Conservation (phyloP, 1,140 invertebrate species). For the Hylaeus volcanicus region DNA sequence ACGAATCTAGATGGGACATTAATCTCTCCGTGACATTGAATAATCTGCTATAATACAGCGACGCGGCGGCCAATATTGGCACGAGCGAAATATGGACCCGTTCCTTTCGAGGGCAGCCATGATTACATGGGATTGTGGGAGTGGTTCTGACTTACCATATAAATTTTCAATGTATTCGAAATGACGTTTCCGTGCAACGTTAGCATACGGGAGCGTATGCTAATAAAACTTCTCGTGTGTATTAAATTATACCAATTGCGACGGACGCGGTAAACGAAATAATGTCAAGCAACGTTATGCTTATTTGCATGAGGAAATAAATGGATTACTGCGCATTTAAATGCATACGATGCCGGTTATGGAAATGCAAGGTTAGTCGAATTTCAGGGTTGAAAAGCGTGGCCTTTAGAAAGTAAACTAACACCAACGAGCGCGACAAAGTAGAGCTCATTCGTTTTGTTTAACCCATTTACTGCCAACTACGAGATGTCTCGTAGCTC, state of each 20-base stretch:
- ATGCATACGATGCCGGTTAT: not conserved
- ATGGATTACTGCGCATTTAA: not conserved
- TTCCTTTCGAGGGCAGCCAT: constrained; percentile 2
- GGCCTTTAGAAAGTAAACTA: no score
- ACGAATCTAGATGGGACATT: constrained; percentile 21
- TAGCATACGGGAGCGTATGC: not conserved
- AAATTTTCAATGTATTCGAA: not conserved
- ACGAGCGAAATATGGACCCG: constrained; percentile 21
- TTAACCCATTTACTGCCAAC: no score
- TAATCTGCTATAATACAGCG: constrained; percentile 31
- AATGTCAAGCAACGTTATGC: not conserved
- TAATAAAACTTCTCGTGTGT: not conserved
- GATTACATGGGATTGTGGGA: constrained; percentile 1
- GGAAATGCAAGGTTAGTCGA: no score
- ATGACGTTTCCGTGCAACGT: not conserved
- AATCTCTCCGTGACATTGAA: constrained; percentile 32
- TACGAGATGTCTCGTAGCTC: no score
- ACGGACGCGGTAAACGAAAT: not conserved
- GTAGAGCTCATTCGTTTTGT: no score
- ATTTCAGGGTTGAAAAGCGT: no score
- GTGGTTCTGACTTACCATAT: not conserved
- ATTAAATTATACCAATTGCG: not conserved
- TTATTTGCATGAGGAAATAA: not conserved
- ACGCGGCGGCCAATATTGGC: constrained; percentile 19
- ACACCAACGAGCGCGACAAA: no score